Evolutionary conservation across 2,888 invertebrate species (phyloP).

Genomic region (Leptopterna dolabrata): DNA sequence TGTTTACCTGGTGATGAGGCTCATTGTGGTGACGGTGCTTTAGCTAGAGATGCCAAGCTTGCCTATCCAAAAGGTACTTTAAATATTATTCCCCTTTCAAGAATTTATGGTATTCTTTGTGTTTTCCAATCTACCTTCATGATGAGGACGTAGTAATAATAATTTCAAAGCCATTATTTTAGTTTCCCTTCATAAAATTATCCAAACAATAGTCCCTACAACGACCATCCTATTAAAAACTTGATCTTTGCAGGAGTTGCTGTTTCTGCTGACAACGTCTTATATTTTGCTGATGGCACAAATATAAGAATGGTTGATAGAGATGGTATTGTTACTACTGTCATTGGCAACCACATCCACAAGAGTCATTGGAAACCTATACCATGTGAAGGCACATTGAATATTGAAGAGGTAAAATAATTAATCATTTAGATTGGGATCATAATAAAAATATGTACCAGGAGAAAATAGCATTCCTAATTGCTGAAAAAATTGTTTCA

Average conservation of each 20-base stretch:
- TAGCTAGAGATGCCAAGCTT: slow-evolving; percentile 92
- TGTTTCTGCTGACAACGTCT: slow-evolving; percentile 88
- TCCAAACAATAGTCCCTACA: too few species aligned
- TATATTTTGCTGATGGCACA: slow-evolving; percentile 96
- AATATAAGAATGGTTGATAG: slow-evolving; percentile 91
- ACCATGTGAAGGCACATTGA: slow-evolving; percentile 90
- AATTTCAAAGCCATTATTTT: not conserved
- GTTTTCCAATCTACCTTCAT: too few species aligned
- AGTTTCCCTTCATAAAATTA: too few species aligned
- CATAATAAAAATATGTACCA: too few species aligned
- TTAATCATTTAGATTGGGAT: not conserved
- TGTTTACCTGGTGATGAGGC: slow-evolving; percentile 94
- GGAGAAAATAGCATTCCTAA: too few species aligned
- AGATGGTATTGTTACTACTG: slow-evolving; percentile 91
- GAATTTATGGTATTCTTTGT: not conserved
- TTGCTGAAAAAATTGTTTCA: too few species aligned
- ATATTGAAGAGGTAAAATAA: slow-evolving; percentile 78
- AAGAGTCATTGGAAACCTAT: slow-evolving; percentile 94
- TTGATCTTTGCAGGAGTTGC: slow-evolving; percentile 74
- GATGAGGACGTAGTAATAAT: not conserved
- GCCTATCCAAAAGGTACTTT: slow-evolving; percentile 90
- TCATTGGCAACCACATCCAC: slow-evolving; percentile 93
- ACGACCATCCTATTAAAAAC: not conserved
- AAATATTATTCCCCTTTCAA: not conserved
- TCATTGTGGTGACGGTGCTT: slow-evolving; percentile 94